Base-by-base conservation (phyloP, 2,888 invertebrate species). In the Eulithis testata region DNA sequence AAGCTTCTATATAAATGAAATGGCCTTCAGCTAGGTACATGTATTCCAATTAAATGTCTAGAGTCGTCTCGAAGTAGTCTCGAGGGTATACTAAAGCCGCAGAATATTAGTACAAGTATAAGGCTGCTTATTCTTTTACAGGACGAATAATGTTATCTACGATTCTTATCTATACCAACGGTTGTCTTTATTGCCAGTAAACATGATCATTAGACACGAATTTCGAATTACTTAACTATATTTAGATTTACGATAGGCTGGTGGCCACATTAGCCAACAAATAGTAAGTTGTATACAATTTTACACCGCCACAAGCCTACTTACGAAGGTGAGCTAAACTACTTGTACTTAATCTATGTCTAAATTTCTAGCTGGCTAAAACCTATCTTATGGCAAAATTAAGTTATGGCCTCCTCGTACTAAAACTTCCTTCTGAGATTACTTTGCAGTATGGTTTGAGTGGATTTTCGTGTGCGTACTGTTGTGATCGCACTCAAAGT, bases 371-470 rank as follows among this genome's bases (percentile, higher is more conserved):
- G 49, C 21, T 14, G 7, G 7, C 12, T 11, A 14, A 14, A 47
- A 21, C 4, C 21, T 49, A 9, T 21, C 40, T 0, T 40, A 8
- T 40, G 40, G 14, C 9, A 21, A 8, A 21, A 9, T 21, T 11
- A 21, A 14, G 14, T 47, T 47, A 21, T 21, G 47, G 47, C 47
- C 47, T 47, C 47, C 14, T 47, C 14, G 2, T 45, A 60, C 60
- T 60, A 57, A 69, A 71, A 71, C 62, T 67, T 69, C 57, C 27
- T 47, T 55, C 37, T 64, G 63, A 60, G 53, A 63, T 68, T 66
- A 66, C 61, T 70, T 68, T 58, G 50, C 43, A 66, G 65, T 70
- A 65, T 63, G 55, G 61, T 56, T 65, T 65, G 65, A 69, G 68
- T 69, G 60, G 64, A 58, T 58, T 64, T 64, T 63, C 60, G 54